Percentiles rank a stretch among this genome's conserved stretches.
phyloP scores from a whole-genome alignment of 2,888 invertebrate species.

The Eutolmus rufibarbis region DNA sequence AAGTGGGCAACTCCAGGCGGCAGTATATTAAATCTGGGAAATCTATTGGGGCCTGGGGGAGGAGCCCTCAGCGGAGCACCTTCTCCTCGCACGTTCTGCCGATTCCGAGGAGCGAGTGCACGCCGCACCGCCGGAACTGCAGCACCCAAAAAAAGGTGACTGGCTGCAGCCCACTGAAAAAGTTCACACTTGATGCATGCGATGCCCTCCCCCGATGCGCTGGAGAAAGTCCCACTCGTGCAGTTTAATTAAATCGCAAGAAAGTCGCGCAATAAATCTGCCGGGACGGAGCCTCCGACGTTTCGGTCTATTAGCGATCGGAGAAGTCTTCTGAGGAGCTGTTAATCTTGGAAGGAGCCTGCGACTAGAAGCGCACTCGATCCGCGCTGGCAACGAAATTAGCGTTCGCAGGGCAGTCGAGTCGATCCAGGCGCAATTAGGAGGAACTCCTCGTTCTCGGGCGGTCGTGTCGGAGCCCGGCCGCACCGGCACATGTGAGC shows the following conservation, averaged over 20 bases:
- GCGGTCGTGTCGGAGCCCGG: not conserved
- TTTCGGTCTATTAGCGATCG: constrained; percentile 28
- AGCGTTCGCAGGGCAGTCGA: constrained; percentile 1
- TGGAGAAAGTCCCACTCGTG: constrained; percentile 15
- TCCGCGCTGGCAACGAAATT: constrained; percentile 8
- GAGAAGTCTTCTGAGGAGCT: not conserved
- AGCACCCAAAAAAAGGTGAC: not conserved
- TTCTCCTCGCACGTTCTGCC: not conserved
- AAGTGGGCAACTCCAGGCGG: not conserved
- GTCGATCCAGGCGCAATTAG: constrained; percentile 16
- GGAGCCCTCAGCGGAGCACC: not conserved
- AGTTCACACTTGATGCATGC: constrained; percentile 31
- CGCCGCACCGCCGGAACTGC: not conserved
- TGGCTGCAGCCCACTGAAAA: not conserved
- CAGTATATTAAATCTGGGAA: not conserved
- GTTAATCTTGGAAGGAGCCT: not conserved
- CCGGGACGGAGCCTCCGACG: constrained; percentile 13
- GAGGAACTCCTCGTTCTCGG: not conserved
- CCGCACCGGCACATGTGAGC: not conserved
- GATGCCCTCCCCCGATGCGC: not conserved
- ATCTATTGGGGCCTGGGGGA: not conserved
- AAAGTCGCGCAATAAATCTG: constrained; percentile 36
- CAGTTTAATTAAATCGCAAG: constrained; percentile 36
- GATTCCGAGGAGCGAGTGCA: not conserved
- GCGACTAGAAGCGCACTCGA: not conserved